These are phyloP conservation scores for Holothuria scabra DNA, from an alignment of 53 echinoderm and acorn worm species.

Conservation along the genomic window DNA sequence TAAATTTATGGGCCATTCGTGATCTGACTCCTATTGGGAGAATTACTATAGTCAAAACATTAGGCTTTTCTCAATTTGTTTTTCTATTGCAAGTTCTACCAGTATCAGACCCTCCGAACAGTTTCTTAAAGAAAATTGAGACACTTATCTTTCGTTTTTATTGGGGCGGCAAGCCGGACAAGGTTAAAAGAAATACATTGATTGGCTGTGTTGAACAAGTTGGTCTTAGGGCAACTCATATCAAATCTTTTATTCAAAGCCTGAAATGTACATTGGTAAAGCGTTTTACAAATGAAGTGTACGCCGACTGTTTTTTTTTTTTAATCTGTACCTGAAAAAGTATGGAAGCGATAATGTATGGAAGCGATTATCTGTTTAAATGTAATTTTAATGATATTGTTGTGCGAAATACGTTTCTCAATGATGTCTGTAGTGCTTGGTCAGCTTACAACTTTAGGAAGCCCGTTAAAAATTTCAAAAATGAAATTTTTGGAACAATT, in stretches of 20 bases:
- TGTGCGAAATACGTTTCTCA: not conserved
- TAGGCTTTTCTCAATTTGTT: no score
- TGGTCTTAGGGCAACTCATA: no score
- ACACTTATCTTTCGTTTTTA: not conserved
- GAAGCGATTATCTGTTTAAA: not conserved
- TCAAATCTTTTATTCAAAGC: no score
- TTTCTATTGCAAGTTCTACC: not conserved
- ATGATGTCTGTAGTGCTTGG: not conserved
- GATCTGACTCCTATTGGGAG: conserved; percentile 15
- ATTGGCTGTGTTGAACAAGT: not conserved
- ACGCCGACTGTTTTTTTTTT: not conserved
- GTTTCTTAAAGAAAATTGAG: not conserved
- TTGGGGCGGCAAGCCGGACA: not conserved
- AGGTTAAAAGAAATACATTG: conserved; percentile 19
- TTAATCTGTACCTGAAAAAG: not conserved
- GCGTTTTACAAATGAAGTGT: not conserved
- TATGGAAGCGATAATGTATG: no score
- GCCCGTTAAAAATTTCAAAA: not conserved
- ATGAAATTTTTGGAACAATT: not conserved
- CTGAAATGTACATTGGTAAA: conserved; percentile 18
- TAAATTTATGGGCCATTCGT: conserved; percentile 11
- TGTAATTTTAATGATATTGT: conserved; percentile 18
- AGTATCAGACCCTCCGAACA: not conserved
- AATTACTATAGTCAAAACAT: no score
- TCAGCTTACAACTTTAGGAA: no score